Evolutionary conservation across 2,888 invertebrate genomes (phyloP).

Genomic region (Chrysolina oricalcia): DNA sequence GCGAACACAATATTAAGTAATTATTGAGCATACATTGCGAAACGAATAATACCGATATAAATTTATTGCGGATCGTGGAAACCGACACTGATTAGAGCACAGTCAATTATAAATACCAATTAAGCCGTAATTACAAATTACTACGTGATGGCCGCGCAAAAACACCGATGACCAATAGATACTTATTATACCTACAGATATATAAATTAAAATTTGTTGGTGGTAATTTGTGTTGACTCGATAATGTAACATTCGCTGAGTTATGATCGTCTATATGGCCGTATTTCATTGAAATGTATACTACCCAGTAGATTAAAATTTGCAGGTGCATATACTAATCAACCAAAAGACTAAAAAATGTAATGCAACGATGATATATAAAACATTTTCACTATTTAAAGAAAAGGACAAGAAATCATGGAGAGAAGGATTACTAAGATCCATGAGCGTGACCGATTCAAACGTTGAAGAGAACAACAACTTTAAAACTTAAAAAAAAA

Average conservation of each 20-base stretch:
- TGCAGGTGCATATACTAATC: constrained; percentile 11
- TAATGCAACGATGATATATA: neutral
- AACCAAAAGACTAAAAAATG: neutral
- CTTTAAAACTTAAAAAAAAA: no score
- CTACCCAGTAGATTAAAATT: constrained; percentile 13
- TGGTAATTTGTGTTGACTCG: constrained; percentile 26
- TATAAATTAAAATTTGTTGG: constrained; percentile 13
- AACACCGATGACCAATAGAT: constrained; percentile 34
- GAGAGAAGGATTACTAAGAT: no score
- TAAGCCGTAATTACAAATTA: constrained; percentile 42
- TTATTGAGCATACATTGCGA: constrained; percentile 29
- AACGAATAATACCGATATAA: constrained; percentile 37
- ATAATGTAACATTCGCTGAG: constrained; percentile 20
- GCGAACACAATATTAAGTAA: constrained; percentile 33
- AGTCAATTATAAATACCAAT: constrained; percentile 45
- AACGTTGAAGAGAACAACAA: no score
- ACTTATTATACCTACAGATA: constrained; percentile 26
- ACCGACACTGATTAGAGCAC: constrained; percentile 35
- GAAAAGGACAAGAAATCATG: no score
- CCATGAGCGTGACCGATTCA: no score
- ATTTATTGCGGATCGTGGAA: constrained; percentile 44
- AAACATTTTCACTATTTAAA: neutral
- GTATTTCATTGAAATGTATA: constrained; percentile 23
- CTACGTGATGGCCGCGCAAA: constrained; percentile 38
- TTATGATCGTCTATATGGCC: constrained; percentile 13